Evolutionary conservation across 2,888 invertebrate genomes (phyloP).

Genomic region (Trichopoda pennipes): DNA sequence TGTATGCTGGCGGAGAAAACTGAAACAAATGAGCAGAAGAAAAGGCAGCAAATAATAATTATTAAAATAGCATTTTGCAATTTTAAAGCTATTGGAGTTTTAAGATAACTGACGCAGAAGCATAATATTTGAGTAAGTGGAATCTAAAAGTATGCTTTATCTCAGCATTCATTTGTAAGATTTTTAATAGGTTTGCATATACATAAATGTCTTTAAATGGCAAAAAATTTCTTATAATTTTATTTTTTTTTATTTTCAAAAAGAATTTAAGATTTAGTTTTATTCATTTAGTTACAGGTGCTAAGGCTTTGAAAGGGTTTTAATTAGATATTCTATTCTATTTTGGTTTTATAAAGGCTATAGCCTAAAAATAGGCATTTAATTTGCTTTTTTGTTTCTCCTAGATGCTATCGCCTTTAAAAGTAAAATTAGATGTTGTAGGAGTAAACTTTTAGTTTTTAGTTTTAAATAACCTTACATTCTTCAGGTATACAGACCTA

Average conservation of each 20-base stretch:
- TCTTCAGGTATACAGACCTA: not conserved
- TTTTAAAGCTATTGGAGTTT: not conserved
- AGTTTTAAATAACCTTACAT: not conserved
- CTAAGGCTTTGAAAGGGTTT: not conserved
- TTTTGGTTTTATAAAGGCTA: not conserved
- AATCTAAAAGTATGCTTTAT: not conserved
- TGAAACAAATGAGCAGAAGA: not conserved
- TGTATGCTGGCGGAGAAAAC: not conserved
- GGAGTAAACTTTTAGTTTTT: conserved; percentile 9
- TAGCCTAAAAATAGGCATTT: conserved; percentile 12
- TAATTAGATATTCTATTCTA: not conserved
- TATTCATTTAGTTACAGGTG: not conserved
- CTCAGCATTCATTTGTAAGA: not conserved
- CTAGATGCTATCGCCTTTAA: not conserved
- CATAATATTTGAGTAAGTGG: not conserved
- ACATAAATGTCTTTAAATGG: not conserved
- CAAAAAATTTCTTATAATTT: not conserved
- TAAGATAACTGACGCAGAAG: conserved; percentile 3
- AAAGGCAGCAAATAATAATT: not conserved
- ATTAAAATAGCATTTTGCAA: not conserved
- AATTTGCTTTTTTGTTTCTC: not conserved
- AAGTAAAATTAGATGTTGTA: not conserved
- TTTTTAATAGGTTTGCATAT: not conserved
- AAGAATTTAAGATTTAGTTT: not conserved
- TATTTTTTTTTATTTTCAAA: not conserved